Base-by-base conservation (phyloP, 1,140 invertebrate species). In the Temnothorax curvispinosus region DNA sequence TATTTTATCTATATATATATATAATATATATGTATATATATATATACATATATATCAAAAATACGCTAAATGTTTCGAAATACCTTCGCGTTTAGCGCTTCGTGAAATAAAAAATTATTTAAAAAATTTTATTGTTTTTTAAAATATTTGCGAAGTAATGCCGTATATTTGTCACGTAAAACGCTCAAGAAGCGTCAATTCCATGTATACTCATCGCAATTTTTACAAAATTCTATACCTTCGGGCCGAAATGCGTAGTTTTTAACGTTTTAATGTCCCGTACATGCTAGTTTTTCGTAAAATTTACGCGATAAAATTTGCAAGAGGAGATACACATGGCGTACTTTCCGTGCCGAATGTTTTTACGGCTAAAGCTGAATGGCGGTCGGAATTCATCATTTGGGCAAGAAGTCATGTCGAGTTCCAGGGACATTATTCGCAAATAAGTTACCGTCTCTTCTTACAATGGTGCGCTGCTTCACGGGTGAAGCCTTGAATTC, bases 311-410 rank as follows among this genome's bases (percentile, higher is more conserved):
- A 67, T 65, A 56, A 47, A 32, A 21, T 67, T 56, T 3, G 35
- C 52, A 21, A 74, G 27, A 69, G 52, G 21, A 41, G n/a, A 21
- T 69, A 64, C 56, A 44, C 13, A 32, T 52, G 50, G 52, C 3
- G 35, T 44, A 21, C 50, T 6, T 50, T 69, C 18, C 11, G 69
- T 84, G 84, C 50, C 87, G 76, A 91, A 88, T 84, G 60, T 91
- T 90, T 88, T 88, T 91, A 72, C 52, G 3, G 1, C 35, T 56
- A 56, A 38, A 35, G 71, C 5, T 65, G 27, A 27, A 4, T 32
- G 50, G 47, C 13, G 44, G 18, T 74, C 18, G 56, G 52, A 89
- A 84, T 58, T 18, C 35, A 60, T 89, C n/a, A 56, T 58, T 58
- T 18, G 13, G 0, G 13, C 62, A 88, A 89, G 76, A 88, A 76